Conservation (phyloP, 1,140 invertebrate genomes). For the Daktulosphaira vitifoliae region DNA sequence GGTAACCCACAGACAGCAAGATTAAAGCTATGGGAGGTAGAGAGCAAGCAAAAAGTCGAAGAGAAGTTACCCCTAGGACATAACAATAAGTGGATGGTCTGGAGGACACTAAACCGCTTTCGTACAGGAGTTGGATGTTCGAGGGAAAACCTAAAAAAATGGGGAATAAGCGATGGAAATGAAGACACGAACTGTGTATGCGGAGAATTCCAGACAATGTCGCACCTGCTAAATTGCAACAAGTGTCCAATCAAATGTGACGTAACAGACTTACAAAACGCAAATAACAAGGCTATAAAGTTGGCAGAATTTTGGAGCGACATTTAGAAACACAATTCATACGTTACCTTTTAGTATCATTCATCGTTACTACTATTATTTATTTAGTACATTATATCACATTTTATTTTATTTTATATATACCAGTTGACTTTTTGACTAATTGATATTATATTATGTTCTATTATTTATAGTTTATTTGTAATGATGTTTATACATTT, state of each 20-base stretch:
- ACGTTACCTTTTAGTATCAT: too few relatives aligned
- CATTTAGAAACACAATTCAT: too few relatives aligned
- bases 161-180: neutral
- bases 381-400: neutral
- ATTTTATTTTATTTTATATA: slow-evolving; percentile 10
- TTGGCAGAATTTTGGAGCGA: too few relatives aligned
- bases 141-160: slow-evolving; percentile 10
- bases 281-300: neutral
- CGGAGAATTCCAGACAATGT: slow-evolving; percentile 6
- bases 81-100: neutral
- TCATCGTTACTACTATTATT: too few relatives aligned
- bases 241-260: slow-evolving; percentile 4
- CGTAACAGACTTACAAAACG: slow-evolving; percentile 11
- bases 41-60: neutral
- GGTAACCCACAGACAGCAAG: neutral
- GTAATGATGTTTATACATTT: neutral
- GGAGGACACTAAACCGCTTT: slow-evolving; percentile 14
- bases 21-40: slow-evolving; percentile 16
- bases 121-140: slow-evolving; percentile 10
- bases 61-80: slow-evolving; percentile 10
- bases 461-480: slow-evolving; percentile 8
- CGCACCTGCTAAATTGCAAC: slow-evolving; percentile 8
- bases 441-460: slow-evolving; percentile 2
- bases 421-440: slow-evolving; percentile 7
- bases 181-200: slow-evolving; percentile 6